Evolutionary conservation across 2,888 invertebrate genomes (phyloP).

Genomic region (Stegana nigrithorax): DNA sequence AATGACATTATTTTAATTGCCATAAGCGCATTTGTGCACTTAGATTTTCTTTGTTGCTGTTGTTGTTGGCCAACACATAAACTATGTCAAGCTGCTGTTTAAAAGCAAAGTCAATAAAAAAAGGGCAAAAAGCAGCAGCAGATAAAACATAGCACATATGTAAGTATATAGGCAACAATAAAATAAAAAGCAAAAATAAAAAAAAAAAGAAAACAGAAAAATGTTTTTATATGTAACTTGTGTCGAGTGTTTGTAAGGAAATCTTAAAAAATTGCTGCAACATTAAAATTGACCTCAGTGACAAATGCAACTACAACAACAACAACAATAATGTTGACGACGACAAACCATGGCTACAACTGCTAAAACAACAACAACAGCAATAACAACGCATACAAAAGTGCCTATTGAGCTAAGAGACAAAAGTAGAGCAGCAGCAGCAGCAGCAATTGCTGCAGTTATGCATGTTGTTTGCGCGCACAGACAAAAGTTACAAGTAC

Average conservation of each 20-base stretch:
- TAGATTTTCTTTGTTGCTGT: no score
- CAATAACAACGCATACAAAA: no score
- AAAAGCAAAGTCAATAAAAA: no score
- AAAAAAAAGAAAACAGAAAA: conserved; percentile 29
- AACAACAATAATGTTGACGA: neutral
- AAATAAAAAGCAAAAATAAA: conserved; percentile 27
- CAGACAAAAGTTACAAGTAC: neutral
- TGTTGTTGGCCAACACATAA: neutral
- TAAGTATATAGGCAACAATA: conserved; percentile 37
- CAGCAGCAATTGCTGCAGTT: conserved; percentile 8
- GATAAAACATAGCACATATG: neutral
- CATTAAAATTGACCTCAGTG: conserved; percentile 62
- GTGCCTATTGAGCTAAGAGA: no score
- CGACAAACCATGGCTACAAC: neutral
- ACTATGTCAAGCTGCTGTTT: neutral
- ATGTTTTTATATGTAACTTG: conserved; percentile 31
- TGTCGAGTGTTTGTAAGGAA: conserved; percentile 34
- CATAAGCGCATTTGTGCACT: neutral
- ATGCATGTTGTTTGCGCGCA: neutral
- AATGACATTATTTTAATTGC: conserved; percentile 3
- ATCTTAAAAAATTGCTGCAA: conserved; percentile 55
- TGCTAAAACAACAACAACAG: neutral
- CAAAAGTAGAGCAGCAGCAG: conserved; percentile 55
- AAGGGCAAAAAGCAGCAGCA: no score
- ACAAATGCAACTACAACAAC: conserved; percentile 39